A percentile compares a stretch with the other conserved stretches of the same genome.
Conservation (phyloP, 2,888 invertebrate genomes). For the Nyleta sp. region DNA sequence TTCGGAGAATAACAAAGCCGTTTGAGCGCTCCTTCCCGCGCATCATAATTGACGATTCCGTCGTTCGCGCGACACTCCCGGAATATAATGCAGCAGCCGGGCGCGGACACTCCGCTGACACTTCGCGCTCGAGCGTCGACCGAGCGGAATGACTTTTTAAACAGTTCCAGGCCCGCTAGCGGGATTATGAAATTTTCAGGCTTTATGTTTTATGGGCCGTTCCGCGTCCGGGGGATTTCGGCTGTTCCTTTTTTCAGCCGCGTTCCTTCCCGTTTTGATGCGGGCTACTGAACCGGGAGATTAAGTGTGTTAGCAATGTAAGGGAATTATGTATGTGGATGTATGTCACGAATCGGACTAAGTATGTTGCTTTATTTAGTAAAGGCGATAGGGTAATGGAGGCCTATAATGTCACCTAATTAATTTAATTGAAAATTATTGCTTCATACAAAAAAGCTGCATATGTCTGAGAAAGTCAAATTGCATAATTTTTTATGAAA, state of each 20-base stretch:
- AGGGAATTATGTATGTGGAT: no score
- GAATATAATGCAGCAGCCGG: slow-evolving; percentile 36
- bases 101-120: slow-evolving; percentile 36
- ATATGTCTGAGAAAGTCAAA: no score
- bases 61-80: slow-evolving; percentile 47
- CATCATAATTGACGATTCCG: slow-evolving; percentile 64
- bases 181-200: slow-evolving; percentile 40
- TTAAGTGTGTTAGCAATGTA: no score
- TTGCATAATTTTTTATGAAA: no score
- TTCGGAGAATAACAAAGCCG: slow-evolving; percentile 62
- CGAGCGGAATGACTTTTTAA: slow-evolving; percentile 50
- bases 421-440: no score
- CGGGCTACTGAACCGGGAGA: no score
- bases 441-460: no score
- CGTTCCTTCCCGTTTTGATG: neutral
- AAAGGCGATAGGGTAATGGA: no score
- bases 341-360: no score
- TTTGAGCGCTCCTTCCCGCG: slow-evolving; percentile 45
- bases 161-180: slow-evolving; percentile 18
- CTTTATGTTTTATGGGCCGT: slow-evolving; percentile 22
- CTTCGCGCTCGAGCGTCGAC: slow-evolving; percentile 29
- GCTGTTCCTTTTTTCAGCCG: slow-evolving; percentile 1
- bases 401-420: no score
- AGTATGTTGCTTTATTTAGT: no score
- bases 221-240: neutral